Conservation (phyloP, 2,113 vertebrate genomes). For the Perognathus longimembris region DNA sequence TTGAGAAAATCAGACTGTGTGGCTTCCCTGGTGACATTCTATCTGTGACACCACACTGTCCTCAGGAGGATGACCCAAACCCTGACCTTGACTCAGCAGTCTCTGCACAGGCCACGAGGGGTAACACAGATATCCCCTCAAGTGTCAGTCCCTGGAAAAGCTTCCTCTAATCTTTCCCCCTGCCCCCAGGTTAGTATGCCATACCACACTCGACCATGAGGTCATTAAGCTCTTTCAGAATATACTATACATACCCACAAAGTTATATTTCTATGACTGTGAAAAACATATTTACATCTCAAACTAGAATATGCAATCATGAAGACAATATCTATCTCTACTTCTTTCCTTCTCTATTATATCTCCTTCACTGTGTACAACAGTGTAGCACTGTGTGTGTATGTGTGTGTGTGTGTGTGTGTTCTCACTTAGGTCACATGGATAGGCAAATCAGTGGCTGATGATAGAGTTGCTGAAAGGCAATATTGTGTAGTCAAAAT, state of each 20-base stretch:
- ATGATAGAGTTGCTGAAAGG: background rate
- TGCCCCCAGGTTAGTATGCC: background rate
- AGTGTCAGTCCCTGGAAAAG: background rate
- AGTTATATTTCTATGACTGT: background rate
- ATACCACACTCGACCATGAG: accelerated
- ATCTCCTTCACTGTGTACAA: background rate
- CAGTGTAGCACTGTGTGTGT: background rate
- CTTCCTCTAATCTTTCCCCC: background rate
- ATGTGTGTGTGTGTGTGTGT: background rate
- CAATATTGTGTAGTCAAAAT: background rate
- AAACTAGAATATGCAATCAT: background rate
- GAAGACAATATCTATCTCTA: background rate
- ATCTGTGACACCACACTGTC: background rate
- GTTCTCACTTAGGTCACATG: background rate
- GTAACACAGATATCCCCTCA: background rate
- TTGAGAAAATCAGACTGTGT: background rate
- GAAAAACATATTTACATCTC: background rate
- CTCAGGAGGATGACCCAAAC: background rate
- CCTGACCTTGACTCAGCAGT: background rate
- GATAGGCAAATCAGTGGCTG: background rate
- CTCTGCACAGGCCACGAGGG: background rate
- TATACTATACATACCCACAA: background rate
- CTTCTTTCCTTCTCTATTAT: background rate
- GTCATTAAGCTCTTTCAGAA: background rate
- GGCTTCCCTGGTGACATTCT: background rate